Base-by-base conservation (phyloP, 2,797 vertebrate genomes). In the Galago senegalensis region DNA sequence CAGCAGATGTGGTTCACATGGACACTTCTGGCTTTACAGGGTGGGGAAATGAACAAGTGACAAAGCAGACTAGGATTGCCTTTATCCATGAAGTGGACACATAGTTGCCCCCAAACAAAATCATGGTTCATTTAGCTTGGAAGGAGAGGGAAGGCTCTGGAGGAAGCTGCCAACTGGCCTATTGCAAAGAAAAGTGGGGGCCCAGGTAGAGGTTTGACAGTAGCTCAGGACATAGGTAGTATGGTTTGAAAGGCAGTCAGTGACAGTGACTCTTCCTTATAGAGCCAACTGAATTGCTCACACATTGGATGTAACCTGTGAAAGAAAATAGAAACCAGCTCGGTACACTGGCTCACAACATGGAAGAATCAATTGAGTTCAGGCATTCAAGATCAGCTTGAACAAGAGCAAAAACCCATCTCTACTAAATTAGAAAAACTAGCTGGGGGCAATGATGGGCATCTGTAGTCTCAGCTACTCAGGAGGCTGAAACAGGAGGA, bases 11-110 rank as follows among this genome's bases (percentile, higher is more conserved):
- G 49, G 43, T 37, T 76, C 76, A 9, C 1, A 27, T 29, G 21
- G 31, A 61, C 10, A n/a, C 25, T 37, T 37, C 63, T 14, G 70
- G 72, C 77, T 46, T 34, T 23, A n/a, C 3, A 34, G 27, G 65
- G 7, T 16, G 17, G 13, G n/a, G n/a, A 37, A n/a, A 21, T 25
- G 14, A 16, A 13, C 0, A 3, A 3, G 11, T 0, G 7, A 5
- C 56, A 2, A 8, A 12, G 53, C 34, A 49, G 34, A 43, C 69
- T 1, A 37, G 63, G n/a, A 31, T 37, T 3, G 27, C 20, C 69
- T 3, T 58, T 53, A 3, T 29, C 56, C 16, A 1, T 18, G 72
- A 67, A 43, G 18, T 0, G 21, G 12, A 46, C 56, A n/a, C 25
- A 2, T 1, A 0, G 12, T 8, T 53, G n/a, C 34, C 5, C 5